Evolutionary conservation across 2,888 invertebrate species (phyloP).

Genomic region (Lepidochitona cinerea): DNA sequence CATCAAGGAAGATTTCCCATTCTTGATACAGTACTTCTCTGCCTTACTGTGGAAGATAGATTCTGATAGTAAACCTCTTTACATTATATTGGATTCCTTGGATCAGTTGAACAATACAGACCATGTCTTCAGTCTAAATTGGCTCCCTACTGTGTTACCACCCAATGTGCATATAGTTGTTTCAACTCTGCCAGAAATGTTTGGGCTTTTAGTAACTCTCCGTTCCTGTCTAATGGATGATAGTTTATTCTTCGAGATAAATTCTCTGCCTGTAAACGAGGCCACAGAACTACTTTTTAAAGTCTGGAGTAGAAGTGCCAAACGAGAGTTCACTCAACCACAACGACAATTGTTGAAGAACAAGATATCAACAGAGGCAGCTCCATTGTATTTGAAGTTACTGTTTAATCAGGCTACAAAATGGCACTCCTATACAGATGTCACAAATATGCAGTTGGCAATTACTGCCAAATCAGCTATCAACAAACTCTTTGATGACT

Average conservation of each 20-base stretch:
- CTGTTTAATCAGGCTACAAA: conserved; percentile 42
- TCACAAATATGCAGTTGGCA: conserved; percentile 34
- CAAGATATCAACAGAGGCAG: conserved; percentile 34
- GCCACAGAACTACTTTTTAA: conserved; percentile 38
- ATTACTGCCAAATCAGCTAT: conserved; percentile 43
- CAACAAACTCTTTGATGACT: conserved; percentile 42
- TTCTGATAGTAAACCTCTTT: conserved; percentile 37
- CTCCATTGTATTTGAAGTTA: conserved; percentile 56
- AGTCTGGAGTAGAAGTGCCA: conserved; percentile 22
- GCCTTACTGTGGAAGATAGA: conserved; percentile 50
- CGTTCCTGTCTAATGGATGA: conserved; percentile 25
- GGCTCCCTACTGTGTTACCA: conserved; percentile 53
- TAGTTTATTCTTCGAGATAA: conserved; percentile 43
- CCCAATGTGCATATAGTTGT: conserved; percentile 46
- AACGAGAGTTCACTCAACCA: conserved; percentile 39
- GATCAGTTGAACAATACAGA: conserved; percentile 52
- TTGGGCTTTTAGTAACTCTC: conserved; percentile 39
- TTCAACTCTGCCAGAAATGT: conserved; percentile 42
- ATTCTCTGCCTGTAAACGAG: conserved; percentile 26
- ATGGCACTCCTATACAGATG: conserved; percentile 52
- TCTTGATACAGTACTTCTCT: conserved; percentile 44
- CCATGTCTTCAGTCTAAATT: conserved; percentile 48
- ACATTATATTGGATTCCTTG: conserved; percentile 57
- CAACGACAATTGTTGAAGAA: conserved; percentile 47
- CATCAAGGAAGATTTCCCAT: conserved; percentile 43